Base-by-base conservation (phyloP, 2,888 invertebrate species). In the Epistrophe eligans region DNA sequence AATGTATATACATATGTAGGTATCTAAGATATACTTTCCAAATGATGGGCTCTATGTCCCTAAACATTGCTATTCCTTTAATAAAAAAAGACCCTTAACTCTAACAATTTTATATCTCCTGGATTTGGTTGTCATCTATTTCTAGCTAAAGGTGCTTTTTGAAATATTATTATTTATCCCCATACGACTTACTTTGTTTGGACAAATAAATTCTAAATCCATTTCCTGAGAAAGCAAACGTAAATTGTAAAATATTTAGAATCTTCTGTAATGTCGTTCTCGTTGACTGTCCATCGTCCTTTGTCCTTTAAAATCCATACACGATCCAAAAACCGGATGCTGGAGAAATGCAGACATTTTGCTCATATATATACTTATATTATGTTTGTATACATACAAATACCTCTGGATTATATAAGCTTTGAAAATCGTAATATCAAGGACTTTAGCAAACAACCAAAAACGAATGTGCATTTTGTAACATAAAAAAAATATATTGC, bases 391-490 rank as follows among this genome's bases (percentile, higher is more conserved):
- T n/a, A 48, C 45, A 73, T 66, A 79, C 64, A 80, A 72, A 77
- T 77, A 70, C 55, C 62, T 71, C 76, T 64, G 77, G 64, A 60
- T 28, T 55, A 8, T 24, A 24, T 24, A 60, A 43, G 43, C 62
- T 60, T 11, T 60, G 58, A 38, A 58, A 81, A 81, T 85, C 77
- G 66, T 76, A 87, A 79, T 87, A 83, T 79, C 87, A 79, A 83
- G 83, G 79, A 87, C 81, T 73, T 74, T 67, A 35, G 38, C 77
- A 85, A 81, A 85, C 74, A 85, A 81, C 74, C 62, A 62, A 62
- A 55, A 81, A 74, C 73, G 81, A 85, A 83, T 83, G 85, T 81
- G 85, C 81, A 85, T 85, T 85, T 77, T 77, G 81, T 70, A 81
- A 74, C 70, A 81, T 77, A 80, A 77, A 70, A 70, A 70, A 67